Conservation (phyloP, 2,797 vertebrate species). For the Gila robusta region DNA sequence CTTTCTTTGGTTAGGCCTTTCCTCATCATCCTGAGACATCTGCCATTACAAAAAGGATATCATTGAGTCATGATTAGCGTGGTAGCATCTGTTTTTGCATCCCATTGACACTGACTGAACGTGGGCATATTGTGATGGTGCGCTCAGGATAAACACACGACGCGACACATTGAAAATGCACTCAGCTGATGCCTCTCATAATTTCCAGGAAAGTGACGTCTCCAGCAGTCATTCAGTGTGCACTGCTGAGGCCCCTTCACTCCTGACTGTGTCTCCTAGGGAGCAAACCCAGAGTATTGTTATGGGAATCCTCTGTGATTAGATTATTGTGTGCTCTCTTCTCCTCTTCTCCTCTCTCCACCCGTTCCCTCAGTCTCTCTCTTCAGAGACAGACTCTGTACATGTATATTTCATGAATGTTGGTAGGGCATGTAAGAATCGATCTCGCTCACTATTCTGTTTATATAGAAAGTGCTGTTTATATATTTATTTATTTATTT, state of each 20-base stretch:
- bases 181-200: not conserved
- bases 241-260: slow-evolving; percentile 14
- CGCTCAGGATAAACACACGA: slow-evolving; percentile 9
- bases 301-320: slow-evolving; percentile 52
- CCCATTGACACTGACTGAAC: not conserved
- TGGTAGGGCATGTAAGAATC: not conserved
- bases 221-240: not conserved
- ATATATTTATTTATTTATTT: not conserved
- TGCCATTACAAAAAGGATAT: slow-evolving; percentile 17
- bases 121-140: not conserved
- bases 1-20: not conserved
- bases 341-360: slow-evolving; percentile 13
- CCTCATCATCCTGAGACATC: slow-evolving; percentile 21
- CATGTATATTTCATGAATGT: slow-evolving; percentile 54
- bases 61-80: slow-evolving; percentile 7
- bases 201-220: not conserved
- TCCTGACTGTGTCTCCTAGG: slow-evolving; percentile 15
- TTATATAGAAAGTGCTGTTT: not conserved
- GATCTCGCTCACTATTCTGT: not conserved
- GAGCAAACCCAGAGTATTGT: slow-evolving; percentile 26
- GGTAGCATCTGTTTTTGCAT: slow-evolving; percentile 35
- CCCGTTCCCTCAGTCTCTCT: not conserved
- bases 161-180: not conserved
- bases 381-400: slow-evolving; percentile 2
- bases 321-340: slow-evolving; percentile 46